A percentile compares a stretch with the other conserved stretches of the same genome.
Evolutionary conservation across 2,888 invertebrate species (phyloP).

Genomic region (Phaedon cochleariae): DNA sequence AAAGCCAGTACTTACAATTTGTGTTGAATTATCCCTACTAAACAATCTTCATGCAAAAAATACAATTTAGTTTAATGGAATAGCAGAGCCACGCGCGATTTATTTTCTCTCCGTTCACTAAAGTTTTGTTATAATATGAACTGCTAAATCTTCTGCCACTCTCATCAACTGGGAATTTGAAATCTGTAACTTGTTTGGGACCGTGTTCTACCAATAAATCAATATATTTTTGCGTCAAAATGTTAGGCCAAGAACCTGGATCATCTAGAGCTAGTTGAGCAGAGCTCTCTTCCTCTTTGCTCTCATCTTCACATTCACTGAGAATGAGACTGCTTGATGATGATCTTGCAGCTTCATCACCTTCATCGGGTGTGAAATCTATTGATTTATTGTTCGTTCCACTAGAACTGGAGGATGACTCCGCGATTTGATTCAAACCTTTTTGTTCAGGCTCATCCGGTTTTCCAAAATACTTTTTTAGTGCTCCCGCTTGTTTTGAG

Average conservation of each 20-base stretch:
- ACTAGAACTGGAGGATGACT: conserved; percentile 3
- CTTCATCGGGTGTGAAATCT: conserved; percentile 15
- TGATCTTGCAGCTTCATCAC: conserved; percentile 13
- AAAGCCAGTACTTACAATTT: not conserved
- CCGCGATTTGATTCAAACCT: not conserved
- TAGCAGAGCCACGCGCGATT: conserved; percentile 11
- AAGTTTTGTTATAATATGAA: conserved; percentile 18
- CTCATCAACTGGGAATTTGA: conserved; percentile 8
- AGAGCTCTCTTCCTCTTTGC: not conserved
- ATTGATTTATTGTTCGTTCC: conserved; percentile 12
- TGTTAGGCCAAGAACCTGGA: conserved; percentile 12
- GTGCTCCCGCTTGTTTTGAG: not conserved
- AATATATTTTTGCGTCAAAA: conserved; percentile 10
- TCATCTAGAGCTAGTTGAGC: not conserved
- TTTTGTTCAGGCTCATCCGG: conserved; percentile 2
- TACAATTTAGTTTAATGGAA: conserved; percentile 14
- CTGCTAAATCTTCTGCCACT: conserved; percentile 4
- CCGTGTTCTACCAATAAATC: conserved; percentile 12
- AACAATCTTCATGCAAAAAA: conserved; percentile 14
- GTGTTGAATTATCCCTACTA: not conserved
- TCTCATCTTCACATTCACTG: conserved; percentile 10
- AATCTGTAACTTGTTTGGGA: conserved; percentile 7
- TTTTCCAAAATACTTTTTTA: no score
- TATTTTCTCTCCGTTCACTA: conserved; percentile 14
- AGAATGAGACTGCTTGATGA: conserved; percentile 8